These are phyloP conservation scores for Petromus typicus DNA, from an alignment of 2,113 vertebrate genomes.

Conservation along the genomic window DNA sequence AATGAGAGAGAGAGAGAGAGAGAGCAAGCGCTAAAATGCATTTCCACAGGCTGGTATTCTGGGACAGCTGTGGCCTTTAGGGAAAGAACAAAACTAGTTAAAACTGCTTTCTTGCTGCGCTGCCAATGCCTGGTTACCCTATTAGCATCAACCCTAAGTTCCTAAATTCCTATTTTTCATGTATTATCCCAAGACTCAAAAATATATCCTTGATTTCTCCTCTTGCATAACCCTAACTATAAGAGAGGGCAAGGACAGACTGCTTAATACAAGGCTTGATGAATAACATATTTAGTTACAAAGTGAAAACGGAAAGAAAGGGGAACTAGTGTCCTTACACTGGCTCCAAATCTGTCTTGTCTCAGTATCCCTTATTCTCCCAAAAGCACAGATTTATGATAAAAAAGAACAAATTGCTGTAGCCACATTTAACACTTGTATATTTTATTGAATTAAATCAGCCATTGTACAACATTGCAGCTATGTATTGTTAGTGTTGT, in stretches of 20 bases:
- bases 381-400: not conserved
- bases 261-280: not conserved
- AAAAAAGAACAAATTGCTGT: constrained; percentile 82
- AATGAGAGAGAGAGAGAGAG: not conserved
- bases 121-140: not conserved
- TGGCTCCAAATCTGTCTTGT: not conserved
- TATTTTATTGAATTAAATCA: constrained; percentile 96
- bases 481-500: constrained; percentile 94
- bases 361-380: not conserved
- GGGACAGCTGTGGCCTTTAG: fast-evolving
- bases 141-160: not conserved
- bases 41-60: not conserved
- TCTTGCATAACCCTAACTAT: not conserved
- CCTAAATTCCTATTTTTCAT: not conserved
- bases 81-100: not conserved
- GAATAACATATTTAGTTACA: not conserved
- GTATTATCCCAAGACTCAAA: not conserved
- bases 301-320: not conserved
- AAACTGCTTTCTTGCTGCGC: fast-evolving
- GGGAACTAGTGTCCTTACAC: not conserved
- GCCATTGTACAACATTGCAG: constrained; percentile 96
- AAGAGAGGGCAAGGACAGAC: not conserved
- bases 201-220: not conserved
- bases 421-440: constrained; percentile 93
- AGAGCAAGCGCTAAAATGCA: not conserved